These are phyloP conservation scores for Craseonycteris thonglongyai DNA, from an alignment of 2,113 vertebrate species.

Conservation along the genomic window DNA sequence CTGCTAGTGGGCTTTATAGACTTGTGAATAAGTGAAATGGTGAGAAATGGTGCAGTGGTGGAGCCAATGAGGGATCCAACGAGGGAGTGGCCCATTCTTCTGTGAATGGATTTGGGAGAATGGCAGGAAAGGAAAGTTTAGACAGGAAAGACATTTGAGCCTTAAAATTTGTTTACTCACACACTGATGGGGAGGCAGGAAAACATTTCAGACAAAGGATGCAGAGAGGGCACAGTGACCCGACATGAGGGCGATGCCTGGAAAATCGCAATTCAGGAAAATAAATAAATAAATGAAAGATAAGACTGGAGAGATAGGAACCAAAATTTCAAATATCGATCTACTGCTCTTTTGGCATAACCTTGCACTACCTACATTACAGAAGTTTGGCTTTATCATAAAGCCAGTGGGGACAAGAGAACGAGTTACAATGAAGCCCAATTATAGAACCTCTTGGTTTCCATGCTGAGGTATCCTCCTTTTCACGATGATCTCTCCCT, in stretches of 20 bases:
- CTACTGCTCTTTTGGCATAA: neutral
- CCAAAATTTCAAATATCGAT: neutral
- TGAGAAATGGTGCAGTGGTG: neutral
- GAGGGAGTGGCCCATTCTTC: neutral
- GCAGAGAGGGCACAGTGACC: no score
- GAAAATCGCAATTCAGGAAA: neutral
- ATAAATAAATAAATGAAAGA: neutral
- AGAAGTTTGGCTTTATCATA: neutral
- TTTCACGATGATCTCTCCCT: neutral
- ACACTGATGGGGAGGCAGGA: neutral
- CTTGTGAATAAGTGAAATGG: neutral
- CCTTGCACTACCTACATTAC: neutral
- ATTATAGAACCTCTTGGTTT: neutral
- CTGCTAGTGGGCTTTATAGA: neutral
- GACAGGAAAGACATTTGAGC: neutral
- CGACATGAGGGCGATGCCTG: neutral
- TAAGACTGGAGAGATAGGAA: neutral
- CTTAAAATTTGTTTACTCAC: neutral
- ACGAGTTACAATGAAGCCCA: neutral
- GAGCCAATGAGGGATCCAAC: rapidly evolving
- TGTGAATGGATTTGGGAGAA: neutral
- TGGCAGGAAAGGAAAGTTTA: neutral
- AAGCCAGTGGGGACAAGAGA: neutral
- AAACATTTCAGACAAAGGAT: neutral
- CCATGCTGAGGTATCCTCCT: neutral